Base-by-base conservation (phyloP, 1,140 invertebrate species). In the Cydia splendana region DNA sequence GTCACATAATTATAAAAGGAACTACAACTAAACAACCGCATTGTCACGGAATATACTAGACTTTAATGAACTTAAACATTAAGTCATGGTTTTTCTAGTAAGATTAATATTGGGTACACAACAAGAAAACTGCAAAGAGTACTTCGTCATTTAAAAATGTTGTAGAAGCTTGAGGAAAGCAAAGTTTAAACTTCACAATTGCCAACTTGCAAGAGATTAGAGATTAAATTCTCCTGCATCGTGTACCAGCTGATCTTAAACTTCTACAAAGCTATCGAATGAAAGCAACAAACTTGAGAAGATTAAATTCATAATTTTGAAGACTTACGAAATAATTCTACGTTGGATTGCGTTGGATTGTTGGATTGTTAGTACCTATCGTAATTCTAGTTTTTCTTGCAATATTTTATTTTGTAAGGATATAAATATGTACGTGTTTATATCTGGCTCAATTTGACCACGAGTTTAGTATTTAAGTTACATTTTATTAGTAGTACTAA, bases 151-250 rank as follows among this genome's bases (percentile, higher is more conserved):
- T 53, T 45, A 24, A 74, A 48, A 30, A 30, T 28, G 20, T 28
- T 53, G 53, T 48, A 74, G 15, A 18, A 45, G 67, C 76, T 78
- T 24, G 73, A 65, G 30, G 30, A 74, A 77, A 84, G 57, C 79
- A 82, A 81, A 82, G 77, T 82, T 84, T 53, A 76, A 76, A 78
- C 78, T 80, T 77, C 65, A 80, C 78, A 80, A 69, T 81, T 81
- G 65, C 76, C 73, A 78, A 81, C 78, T 80, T 76, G 76, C 69
- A 74, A 75, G 75, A 80, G 77, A 80, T 81, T 77, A 81, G 76
- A 80, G 76, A 80, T 84, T 80, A 84, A 80, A 82, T 82, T 79
- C 80, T 80, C 69, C 77, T 80, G 76, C 76, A 45, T 75, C 51
- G 62, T 74, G 78, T 82, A 76, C 79, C 77, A 62, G 67, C 67